A percentile compares a stretch with the other conserved stretches of the same genome.
These are phyloP conservation scores for Xenopus laevis DNA, from an alignment of 2,113 vertebrate genomes.

Conservation along the genomic window DNA sequence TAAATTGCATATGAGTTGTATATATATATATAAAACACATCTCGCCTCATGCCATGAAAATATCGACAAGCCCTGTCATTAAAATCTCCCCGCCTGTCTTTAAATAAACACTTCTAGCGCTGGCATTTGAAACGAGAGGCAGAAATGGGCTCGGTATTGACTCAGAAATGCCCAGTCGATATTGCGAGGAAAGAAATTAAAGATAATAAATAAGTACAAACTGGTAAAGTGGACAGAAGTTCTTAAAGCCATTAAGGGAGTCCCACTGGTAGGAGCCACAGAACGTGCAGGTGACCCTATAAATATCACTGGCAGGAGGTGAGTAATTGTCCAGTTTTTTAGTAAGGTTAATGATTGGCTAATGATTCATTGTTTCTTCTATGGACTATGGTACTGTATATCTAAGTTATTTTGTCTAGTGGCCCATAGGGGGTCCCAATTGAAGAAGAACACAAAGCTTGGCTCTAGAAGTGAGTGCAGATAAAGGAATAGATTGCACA, in stretches of 20 bases:
- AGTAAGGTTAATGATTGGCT: too few relatives aligned
- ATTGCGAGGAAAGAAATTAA: constrained; percentile 60
- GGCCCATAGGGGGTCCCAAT: too few relatives aligned
- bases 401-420: too few relatives aligned
- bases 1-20: constrained; percentile 36
- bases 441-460: too few relatives aligned
- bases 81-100: constrained; percentile 56
- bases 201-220: constrained; percentile 63
- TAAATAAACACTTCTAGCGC: constrained; percentile 62
- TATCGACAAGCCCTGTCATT: constrained; percentile 60
- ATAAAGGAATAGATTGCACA: too few relatives aligned
- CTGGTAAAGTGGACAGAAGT: constrained; percentile 47
- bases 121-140: constrained; percentile 61
- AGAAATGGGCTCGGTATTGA: constrained; percentile 60
- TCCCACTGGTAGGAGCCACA: not conserved
- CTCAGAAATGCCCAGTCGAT: constrained; percentile 58
- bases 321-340: too few relatives aligned
- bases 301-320: too few relatives aligned
- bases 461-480: too few relatives aligned
- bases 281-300: too few relatives aligned
- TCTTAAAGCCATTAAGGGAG: constrained; percentile 3
- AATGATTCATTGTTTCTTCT: too few relatives aligned
- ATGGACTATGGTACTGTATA: too few relatives aligned
- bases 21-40: too few relatives aligned
- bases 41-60: constrained; percentile 42